phyloP scores from a whole-genome alignment of 2,113 vertebrate genomes.

The Hyperopisus bebe region DNA sequence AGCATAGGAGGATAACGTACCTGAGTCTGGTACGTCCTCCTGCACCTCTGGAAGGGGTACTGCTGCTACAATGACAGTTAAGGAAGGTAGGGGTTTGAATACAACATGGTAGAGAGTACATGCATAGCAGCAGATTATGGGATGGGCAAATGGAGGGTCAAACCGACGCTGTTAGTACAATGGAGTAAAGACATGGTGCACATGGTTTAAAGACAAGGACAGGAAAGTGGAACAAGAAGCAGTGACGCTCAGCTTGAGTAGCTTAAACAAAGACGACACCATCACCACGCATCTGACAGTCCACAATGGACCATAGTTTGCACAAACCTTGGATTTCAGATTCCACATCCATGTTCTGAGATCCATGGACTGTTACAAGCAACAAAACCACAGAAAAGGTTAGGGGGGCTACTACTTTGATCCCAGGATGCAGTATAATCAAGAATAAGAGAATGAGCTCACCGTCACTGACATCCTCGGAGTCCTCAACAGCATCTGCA shows the following conservation, averaged over 20 bases:
- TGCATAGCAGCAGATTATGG: not conserved
- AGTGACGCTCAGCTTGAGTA: not conserved
- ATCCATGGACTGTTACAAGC: constrained; percentile 35
- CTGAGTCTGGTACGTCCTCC: constrained; percentile 27
- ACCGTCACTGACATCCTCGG: constrained; percentile 1
- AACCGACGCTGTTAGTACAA: not conserved
- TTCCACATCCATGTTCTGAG: constrained; percentile 37
- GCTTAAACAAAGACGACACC: not conserved
- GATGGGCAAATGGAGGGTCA: not conserved
- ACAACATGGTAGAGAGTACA: not conserved
- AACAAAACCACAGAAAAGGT: constrained; percentile 29
- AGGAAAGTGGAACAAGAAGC: not conserved
- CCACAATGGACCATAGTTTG: constrained; percentile 14
- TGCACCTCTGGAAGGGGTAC: constrained; percentile 29
- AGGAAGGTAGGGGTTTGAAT: not conserved
- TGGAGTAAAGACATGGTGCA: not conserved
- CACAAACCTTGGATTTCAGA: constrained; percentile 39
- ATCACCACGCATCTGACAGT: not conserved
- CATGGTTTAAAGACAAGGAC: not conserved
- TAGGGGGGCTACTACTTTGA: not conserved
- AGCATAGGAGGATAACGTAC: not conserved
- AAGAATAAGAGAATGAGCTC: not conserved
- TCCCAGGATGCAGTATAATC: not conserved
- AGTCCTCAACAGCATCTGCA: not conserved
- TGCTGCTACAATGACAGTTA: constrained; percentile 28